These are phyloP conservation scores for Numenius phaeopus DNA, from an alignment of 2,797 vertebrate species.

Conservation along the genomic window DNA sequence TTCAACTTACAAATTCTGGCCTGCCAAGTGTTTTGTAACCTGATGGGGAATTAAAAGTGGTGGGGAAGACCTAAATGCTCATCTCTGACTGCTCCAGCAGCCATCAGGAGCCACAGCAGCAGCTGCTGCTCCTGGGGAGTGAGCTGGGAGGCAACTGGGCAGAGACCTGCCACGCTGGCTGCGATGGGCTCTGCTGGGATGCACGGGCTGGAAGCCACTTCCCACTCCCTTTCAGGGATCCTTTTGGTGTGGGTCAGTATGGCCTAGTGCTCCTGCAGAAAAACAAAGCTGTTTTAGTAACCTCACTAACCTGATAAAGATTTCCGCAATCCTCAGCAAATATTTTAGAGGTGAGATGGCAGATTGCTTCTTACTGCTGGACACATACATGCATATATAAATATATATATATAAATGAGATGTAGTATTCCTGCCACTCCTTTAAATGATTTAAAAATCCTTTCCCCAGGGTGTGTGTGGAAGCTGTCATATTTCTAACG, in stretches of 20 bases:
- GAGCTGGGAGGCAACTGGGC: not conserved
- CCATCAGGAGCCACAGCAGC: not conserved
- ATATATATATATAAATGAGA: not conserved
- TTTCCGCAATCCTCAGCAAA: slow-evolving; percentile 35
- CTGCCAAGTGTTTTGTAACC: not conserved
- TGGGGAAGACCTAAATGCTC: rapidly evolving
- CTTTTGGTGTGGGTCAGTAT: not conserved
- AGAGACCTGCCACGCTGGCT: not conserved
- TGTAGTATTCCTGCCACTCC: not conserved
- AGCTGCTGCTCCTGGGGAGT: rapidly evolving
- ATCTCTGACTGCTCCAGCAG: not conserved
- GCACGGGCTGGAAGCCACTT: rapidly evolving
- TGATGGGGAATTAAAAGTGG: not conserved
- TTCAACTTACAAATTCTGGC: not conserved
- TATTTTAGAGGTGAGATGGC: slow-evolving; percentile 13
- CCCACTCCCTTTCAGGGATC: not conserved
- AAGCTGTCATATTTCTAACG: slow-evolving; percentile 9
- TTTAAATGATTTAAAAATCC: slow-evolving; percentile 9
- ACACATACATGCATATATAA: not conserved
- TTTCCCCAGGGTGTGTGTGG: not conserved
- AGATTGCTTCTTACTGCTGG: not conserved
- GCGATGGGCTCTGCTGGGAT: not conserved
- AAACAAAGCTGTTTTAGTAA: slow-evolving; percentile 10
- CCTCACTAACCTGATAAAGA: not conserved
- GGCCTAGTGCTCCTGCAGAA: not conserved